phyloP scores from a whole-genome alignment of 2,797 vertebrate genomes.

The Lithobates pipiens region DNA sequence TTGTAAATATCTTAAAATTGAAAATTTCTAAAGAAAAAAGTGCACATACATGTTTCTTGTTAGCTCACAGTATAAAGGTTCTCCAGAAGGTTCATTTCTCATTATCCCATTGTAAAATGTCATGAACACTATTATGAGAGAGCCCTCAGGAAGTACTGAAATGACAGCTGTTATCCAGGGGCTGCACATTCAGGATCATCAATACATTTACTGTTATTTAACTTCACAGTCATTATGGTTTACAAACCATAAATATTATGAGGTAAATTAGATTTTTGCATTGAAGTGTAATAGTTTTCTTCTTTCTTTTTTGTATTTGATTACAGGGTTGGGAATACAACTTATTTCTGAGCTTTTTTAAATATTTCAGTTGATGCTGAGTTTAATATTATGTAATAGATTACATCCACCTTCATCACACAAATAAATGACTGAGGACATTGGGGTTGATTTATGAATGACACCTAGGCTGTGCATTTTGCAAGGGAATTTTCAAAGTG shows the following conservation, averaged over 20 bases:
- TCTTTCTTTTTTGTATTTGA: conserved; percentile 40
- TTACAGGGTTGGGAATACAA: conserved; percentile 12
- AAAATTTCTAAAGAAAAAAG: background rate
- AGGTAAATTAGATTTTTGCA: conserved; percentile 25
- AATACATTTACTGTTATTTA: conserved; percentile 50
- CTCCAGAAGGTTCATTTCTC: conserved; percentile 38
- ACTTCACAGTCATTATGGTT: conserved; percentile 36
- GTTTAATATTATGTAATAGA: conserved; percentile 28
- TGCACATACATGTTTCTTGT: conserved; percentile 27
- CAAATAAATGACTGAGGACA: conserved; percentile 13
- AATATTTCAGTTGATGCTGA: conserved; percentile 60
- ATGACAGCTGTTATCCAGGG: conserved; percentile 41
- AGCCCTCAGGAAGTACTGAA: conserved; percentile 39
- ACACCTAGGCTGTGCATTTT: no score
- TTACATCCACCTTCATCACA: background rate
- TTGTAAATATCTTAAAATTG: background rate
- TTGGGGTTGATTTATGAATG: no score
- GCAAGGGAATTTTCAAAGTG: no score
- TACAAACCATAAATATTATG: conserved; percentile 22
- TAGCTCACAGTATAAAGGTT: conserved; percentile 29
- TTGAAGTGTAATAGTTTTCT: conserved; percentile 19
- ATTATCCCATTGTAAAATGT: conserved; percentile 47
- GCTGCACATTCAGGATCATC: conserved; percentile 45
- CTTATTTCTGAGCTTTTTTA: background rate
- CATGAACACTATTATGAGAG: conserved; percentile 43